Evolutionary conservation across 2,797 vertebrate species (phyloP), one percentile per base, ranked within the genome.

Genomic region (Pipistrellus pipistrellus): DNA sequence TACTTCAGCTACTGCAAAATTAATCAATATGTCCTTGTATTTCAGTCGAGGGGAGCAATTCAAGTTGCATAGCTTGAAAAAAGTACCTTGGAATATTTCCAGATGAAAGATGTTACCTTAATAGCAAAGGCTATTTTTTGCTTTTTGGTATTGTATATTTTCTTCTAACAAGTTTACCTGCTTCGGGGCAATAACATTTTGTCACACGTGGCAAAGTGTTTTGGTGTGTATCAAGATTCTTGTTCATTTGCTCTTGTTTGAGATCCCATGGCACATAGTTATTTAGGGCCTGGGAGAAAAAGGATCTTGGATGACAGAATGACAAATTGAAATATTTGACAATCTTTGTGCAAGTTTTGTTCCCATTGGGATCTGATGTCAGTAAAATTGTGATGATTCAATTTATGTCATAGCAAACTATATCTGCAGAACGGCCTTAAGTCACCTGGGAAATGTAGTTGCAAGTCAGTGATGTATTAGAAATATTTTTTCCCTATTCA

Each of bases 301-400:
- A 64, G n/a, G 21, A 77, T 92, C 68, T 41, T 88, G 15, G 41
- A 3, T 93, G 88, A 71, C 44, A 85, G 51, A 75, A 88, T 71
- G 83, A 88, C n/a, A 91, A 87, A 89, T 73, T 64, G 85, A 97
- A 94, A 81, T 76, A 30, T 72, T 57, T 88, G 73, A 86, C 53
- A 92, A 23, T 73, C 80, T 68, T 89, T 10, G 23, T 64, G 23
- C 10, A 46, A 6, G 8, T 59, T 87, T 91, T 41, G 30, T 30
- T 75, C 72, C 66, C 86, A 68, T 0, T 84, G 71, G 68, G 46
- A 71, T 87, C 53, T 15, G 13, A 57, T 72, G 71, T 92, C 66
- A 73, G 69, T 78, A 53, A 86, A 73, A 66, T 5, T 81, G 9
- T 69, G 59, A 73, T 75, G 55, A 51, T 84, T 17, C 84, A 72